Percentiles rank a stretch among this genome's conserved stretches.
phyloP scores from a whole-genome alignment of 1,140 invertebrate species.

The Pollicipes pollicipes region DNA sequence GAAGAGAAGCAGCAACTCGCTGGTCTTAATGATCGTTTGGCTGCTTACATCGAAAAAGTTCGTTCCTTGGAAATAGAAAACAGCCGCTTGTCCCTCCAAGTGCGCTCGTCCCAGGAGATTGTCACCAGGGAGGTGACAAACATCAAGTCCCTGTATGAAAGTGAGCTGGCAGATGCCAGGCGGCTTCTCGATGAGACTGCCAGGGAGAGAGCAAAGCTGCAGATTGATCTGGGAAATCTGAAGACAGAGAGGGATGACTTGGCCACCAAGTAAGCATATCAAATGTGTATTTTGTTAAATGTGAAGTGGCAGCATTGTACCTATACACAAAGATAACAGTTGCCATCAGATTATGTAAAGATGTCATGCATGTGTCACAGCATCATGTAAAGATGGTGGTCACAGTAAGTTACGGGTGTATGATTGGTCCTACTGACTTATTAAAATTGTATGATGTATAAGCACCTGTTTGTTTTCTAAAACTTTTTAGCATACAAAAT shows the following conservation, averaged over 20 bases:
- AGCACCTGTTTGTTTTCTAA: too few relatives aligned
- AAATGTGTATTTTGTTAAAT: too few relatives aligned
- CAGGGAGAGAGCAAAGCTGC: constrained; percentile 69
- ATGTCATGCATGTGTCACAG: too few relatives aligned
- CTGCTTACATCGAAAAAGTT: constrained; percentile 85
- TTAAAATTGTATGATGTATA: too few relatives aligned
- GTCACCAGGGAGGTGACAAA: constrained; percentile 41
- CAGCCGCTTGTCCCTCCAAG: constrained; percentile 55
- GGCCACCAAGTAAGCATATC: constrained; percentile 46
- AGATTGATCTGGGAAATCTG: constrained; percentile 71
- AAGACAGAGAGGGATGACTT: constrained; percentile 72
- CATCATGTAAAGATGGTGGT: too few relatives aligned
- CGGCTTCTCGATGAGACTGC: constrained; percentile 74
- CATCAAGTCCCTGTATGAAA: constrained; percentile 80
- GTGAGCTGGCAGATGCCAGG: constrained; percentile 69
- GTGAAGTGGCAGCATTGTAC: too few relatives aligned
- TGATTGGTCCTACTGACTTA: too few relatives aligned
- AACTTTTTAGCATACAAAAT: too few relatives aligned
- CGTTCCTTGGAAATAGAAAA: constrained; percentile 82
- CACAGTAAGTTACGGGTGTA: too few relatives aligned
- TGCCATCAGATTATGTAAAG: too few relatives aligned
- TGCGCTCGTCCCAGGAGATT: constrained; percentile 42
- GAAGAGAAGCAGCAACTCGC: constrained; percentile 87
- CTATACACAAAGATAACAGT: too few relatives aligned
- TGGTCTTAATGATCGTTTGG: constrained; percentile 86